These are phyloP conservation scores for Bhutanitis thaidina DNA, from an alignment of 2,888 invertebrate species.

Conservation along the genomic window DNA sequence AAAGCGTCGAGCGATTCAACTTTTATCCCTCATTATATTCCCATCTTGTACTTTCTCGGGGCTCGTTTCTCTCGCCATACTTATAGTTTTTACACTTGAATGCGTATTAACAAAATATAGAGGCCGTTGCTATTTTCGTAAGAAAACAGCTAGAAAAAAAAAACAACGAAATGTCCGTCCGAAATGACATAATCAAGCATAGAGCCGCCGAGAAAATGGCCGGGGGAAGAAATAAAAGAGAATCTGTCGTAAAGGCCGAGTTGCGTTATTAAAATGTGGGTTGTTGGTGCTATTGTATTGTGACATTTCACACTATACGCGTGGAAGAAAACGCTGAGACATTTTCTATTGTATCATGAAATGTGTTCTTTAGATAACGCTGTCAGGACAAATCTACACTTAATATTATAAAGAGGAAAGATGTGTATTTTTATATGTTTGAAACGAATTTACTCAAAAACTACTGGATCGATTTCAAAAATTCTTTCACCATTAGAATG, in stretches of 20 bases:
- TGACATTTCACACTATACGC: not conserved
- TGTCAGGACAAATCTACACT: too few species aligned
- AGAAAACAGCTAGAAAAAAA: constrained; percentile 16
- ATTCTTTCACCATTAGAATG: too few species aligned
- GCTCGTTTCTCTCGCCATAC: not conserved
- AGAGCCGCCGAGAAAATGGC: constrained; percentile 20
- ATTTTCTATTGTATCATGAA: too few species aligned
- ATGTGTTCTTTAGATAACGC: too few species aligned
- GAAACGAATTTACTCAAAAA: too few species aligned
- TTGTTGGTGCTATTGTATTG: not conserved
- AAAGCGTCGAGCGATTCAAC: not conserved
- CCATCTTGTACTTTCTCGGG: not conserved
- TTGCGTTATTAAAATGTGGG: constrained; percentile 26
- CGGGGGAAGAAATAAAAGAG: constrained; percentile 23
- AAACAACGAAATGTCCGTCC: constrained; percentile 26
- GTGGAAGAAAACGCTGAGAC: too few species aligned
- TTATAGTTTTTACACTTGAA: too few species aligned
- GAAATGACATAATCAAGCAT: constrained; percentile 29
- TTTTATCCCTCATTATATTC: not conserved
- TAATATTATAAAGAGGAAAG: too few species aligned
- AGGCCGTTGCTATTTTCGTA: constrained; percentile 11
- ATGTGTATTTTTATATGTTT: too few species aligned
- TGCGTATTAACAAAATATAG: constrained; percentile 18
- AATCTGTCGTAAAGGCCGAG: constrained; percentile 27
- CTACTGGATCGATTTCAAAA: too few species aligned